phyloP scores from a whole-genome alignment of 2,113 vertebrate genomes.

The Forbesichthys agassizii region DNA sequence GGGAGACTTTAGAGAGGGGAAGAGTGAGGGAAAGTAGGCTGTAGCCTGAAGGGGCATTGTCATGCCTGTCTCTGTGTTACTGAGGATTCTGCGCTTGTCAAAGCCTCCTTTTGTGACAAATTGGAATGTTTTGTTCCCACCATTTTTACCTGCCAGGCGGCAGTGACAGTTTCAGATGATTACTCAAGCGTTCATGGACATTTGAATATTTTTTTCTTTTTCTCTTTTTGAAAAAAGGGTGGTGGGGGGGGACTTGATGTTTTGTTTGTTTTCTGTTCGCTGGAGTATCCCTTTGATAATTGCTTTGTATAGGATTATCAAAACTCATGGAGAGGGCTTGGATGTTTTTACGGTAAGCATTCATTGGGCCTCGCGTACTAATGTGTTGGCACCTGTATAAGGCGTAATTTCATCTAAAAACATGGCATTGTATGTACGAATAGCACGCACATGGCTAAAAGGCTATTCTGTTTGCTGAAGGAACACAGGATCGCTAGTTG shows the following conservation, averaged over 20 bases:
- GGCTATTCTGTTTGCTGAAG: no score
- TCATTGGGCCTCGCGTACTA: background rate
- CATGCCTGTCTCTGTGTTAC: conserved; percentile 73
- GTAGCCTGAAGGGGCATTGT: conserved; percentile 73
- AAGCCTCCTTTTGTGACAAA: conserved; percentile 72
- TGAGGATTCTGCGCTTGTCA: conserved; percentile 74
- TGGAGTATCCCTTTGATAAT: conserved; percentile 48
- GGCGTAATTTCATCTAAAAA: no score
- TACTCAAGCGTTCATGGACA: conserved; percentile 61
- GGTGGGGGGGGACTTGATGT: conserved; percentile 6
- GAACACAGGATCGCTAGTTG: no score
- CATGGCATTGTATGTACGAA: no score
- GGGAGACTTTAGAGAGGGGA: conserved; percentile 8
- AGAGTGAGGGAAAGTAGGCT: conserved; percentile 49
- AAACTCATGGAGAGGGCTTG: conserved; percentile 26
- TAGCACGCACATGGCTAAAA: no score
- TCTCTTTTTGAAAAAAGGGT: conserved; percentile 31
- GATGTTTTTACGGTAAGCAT: conserved; percentile 58
- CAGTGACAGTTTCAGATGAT: conserved; percentile 45
- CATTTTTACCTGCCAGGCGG: conserved; percentile 51
- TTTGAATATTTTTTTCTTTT: conserved; percentile 51
- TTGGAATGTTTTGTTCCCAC: conserved; percentile 66
- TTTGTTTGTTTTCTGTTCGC: conserved; percentile 29
- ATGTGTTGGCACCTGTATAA: no score
- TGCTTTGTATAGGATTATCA: conserved; percentile 32